Evolutionary conservation across 2,113 vertebrate genomes (phyloP).

Genomic region (Petaurus breviceps): DNA sequence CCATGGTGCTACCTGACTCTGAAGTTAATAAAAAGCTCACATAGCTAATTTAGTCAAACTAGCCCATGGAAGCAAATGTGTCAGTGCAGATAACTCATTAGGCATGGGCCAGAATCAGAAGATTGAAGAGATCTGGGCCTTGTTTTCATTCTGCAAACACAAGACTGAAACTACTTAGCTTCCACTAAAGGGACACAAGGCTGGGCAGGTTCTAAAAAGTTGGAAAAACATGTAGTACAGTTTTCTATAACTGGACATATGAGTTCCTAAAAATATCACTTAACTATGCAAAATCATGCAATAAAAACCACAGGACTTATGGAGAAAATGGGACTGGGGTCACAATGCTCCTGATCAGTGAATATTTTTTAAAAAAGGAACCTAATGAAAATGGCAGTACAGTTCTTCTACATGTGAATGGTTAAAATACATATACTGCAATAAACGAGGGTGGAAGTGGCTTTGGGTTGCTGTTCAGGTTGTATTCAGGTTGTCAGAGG

Average conservation of each 20-base stretch:
- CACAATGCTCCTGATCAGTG: background rate
- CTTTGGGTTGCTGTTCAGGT: background rate
- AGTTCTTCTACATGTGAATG: background rate
- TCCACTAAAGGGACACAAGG: background rate
- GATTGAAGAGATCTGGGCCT: background rate
- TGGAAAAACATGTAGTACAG: background rate
- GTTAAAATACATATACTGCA: background rate
- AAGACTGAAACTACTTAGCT: background rate
- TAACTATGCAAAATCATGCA: background rate
- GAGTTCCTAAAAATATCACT: background rate
- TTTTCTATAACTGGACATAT: background rate
- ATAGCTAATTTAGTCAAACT: background rate
- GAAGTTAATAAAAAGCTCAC: background rate
- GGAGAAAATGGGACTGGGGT: background rate
- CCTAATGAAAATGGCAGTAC: background rate
- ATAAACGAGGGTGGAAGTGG: background rate
- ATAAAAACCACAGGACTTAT: background rate
- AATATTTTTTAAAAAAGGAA: background rate
- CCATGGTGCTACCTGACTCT: background rate
- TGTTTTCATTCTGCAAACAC: background rate
- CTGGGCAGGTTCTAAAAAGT: background rate
- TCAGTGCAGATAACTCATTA: background rate
- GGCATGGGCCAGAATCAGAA: background rate
- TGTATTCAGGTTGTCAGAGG: background rate
- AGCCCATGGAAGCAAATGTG: background rate